Conservation (phyloP, 2,113 vertebrate genomes). For the Ptilonorhynchus violaceus region DNA sequence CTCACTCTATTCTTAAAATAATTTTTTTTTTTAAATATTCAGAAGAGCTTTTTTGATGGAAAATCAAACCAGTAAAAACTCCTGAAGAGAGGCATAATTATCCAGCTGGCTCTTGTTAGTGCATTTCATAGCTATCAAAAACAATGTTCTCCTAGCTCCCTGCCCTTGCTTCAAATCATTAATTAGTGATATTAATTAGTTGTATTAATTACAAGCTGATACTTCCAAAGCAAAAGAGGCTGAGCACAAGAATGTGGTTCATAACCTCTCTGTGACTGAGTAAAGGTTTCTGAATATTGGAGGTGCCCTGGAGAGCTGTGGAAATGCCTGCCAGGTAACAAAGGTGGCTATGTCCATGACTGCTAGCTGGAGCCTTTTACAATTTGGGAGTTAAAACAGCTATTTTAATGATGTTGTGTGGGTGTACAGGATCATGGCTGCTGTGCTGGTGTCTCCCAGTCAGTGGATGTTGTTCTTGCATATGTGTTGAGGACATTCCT, state of each 20-base stretch:
- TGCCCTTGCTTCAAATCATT: background rate
- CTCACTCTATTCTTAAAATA: background rate
- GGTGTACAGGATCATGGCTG: background rate
- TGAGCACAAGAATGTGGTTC: background rate
- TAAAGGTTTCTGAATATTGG: background rate
- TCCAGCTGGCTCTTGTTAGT: background rate
- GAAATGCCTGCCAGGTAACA: background rate
- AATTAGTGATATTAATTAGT: conserved; percentile 29
- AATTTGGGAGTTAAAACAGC: background rate
- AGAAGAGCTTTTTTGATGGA: background rate
- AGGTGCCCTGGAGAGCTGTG: background rate
- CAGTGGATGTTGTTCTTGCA: background rate
- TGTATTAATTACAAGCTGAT: background rate
- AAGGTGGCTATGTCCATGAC: background rate
- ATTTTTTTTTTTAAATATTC: background rate
- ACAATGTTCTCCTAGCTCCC: background rate
- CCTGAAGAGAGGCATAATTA: background rate
- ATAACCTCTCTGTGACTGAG: background rate
- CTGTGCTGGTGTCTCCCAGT: background rate
- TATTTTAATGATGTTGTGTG: background rate
- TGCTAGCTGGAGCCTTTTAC: background rate
- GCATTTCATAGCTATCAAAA: background rate
- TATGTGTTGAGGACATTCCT: background rate
- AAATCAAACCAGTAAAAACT: background rate
- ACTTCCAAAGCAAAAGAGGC: background rate